A percentile compares a stretch with the other conserved stretches of the same genome.
These are phyloP conservation scores for Orthonevra nobilis DNA, from an alignment of 2,888 invertebrate species.

Conservation along the genomic window DNA sequence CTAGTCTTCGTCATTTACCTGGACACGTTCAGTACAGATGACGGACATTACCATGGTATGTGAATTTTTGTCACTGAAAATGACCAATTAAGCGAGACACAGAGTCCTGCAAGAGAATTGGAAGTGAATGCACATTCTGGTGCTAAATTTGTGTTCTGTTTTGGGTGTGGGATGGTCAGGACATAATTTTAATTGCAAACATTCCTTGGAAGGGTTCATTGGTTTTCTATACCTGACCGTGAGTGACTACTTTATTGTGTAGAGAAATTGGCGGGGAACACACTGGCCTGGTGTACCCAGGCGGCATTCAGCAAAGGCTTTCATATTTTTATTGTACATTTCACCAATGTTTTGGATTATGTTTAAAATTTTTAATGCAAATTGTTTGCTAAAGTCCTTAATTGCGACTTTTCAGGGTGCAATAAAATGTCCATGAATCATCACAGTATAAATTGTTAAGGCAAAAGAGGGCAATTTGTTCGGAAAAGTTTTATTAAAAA, in stretches of 20 bases:
- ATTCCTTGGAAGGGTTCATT: conserved; percentile 64
- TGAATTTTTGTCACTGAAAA: conserved; percentile 42
- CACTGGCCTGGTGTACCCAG: background rate
- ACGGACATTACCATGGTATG: conserved; percentile 47
- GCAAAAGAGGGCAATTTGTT: too few species aligned
- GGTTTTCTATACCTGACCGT: conserved; percentile 16
- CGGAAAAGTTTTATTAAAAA: too few species aligned
- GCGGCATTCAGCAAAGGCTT: conserved; percentile 27
- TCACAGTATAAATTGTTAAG: too few species aligned
- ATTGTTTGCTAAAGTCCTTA: conserved; percentile 37
- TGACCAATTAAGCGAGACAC: conserved; percentile 57
- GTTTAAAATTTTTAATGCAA: conserved; percentile 35
- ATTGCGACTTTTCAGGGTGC: conserved; percentile 1
- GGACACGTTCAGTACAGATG: conserved; percentile 32
- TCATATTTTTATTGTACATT: conserved; percentile 21
- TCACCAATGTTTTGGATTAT: conserved; percentile 51
- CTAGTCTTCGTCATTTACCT: conserved; percentile 47
- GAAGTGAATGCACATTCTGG: conserved; percentile 10
- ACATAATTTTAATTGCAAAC: conserved; percentile 73
- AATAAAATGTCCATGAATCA: conserved; percentile 11
- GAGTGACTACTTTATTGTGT: conserved; percentile 8
- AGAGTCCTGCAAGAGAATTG: conserved; percentile 9
- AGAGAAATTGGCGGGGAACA: background rate
- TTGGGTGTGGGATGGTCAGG: conserved; percentile 71
- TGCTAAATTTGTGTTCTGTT: conserved; percentile 64